Evolutionary conservation across 2,797 vertebrate genomes (phyloP), one percentile per base, ranked within the genome.

Genomic region (Pipistrellus pygmaeus): DNA sequence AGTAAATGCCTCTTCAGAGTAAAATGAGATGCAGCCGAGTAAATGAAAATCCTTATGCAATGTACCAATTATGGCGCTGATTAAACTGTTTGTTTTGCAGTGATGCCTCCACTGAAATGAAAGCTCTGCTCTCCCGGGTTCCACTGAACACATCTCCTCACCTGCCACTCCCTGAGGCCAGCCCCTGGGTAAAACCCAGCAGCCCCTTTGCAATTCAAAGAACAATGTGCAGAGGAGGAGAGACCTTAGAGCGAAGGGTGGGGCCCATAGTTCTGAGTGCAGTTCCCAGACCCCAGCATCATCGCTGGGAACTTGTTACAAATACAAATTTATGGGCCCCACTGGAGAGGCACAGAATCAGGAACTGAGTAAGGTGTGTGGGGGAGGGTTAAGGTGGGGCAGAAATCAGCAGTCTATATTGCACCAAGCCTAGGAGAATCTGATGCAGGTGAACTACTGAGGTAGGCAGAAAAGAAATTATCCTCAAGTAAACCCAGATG

Each of bases 1-100:
- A 88, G 78, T 88, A 92, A 97, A 94, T 93, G 78, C 72, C 78
- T 97, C 93, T 95, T 95, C 82, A 69, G 87, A 90, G 77, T 71
- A 85, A 95, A 97, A 96, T 92, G 93, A 97, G 94, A 85, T 88
- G 41, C 85, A 71, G 35, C 68, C 55, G 66, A 77, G 78, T 93
- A 95, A 87, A 97, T 82, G 88, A 94, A 92, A 96, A 87, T 91
- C 41, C 85, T 80, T 90, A 77, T 69, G 93, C 83, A 78, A 41
- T 30, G 48, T 85, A 32, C 77, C 95, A 93, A 66, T 94, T 96
- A 93, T 38, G 46, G 66, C 44, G 82, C 85, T 94, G 93, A 95
- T 96, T 90, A 96, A 94, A 95, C 77, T 84, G 86, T 53, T 35
- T 84, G 32, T 76, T 94, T 85, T 44, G 78, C 85, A 64, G 41